Percentiles rank a stretch among this genome's conserved stretches.
phyloP scores from a whole-genome alignment of 2,797 vertebrate genomes.

The Anabacerthia variegaticeps region DNA sequence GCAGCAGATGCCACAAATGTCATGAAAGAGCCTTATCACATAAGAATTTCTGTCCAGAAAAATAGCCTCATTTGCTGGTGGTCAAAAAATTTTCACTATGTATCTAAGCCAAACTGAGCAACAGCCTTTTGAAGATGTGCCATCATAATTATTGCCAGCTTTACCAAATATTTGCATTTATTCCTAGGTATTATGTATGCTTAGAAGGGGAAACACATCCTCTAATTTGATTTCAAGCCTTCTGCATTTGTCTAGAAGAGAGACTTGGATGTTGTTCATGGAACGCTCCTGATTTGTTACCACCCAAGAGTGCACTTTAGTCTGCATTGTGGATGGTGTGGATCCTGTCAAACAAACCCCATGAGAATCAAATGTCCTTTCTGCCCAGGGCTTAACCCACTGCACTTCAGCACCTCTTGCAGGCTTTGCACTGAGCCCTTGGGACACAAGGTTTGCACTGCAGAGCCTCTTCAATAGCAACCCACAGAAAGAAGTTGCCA shows the following conservation, averaged over 20 bases:
- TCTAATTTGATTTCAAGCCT: not conserved
- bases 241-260: not conserved
- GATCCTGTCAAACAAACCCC: not conserved
- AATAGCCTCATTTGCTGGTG: not conserved
- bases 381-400: not conserved
- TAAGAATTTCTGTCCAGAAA: not conserved
- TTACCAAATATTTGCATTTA: not conserved
- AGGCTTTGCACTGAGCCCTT: not conserved
- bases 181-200: not conserved
- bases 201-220: not conserved
- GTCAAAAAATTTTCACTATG: not conserved
- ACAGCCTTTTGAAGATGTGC: not conserved
- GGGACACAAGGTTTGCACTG: not conserved
- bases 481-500: not conserved
- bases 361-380: not conserved
- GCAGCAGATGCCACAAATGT: not conserved
- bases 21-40: not conserved
- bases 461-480: not conserved
- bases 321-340: not conserved
- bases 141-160: not conserved
- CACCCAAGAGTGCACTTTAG: not conserved
- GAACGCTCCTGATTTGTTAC: not conserved
- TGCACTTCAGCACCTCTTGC: accelerated
- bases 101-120: not conserved
- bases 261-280: not conserved